phyloP scores from a whole-genome alignment of 92 coral and sea anemone genomes.

The Siderastrea siderea region DNA sequence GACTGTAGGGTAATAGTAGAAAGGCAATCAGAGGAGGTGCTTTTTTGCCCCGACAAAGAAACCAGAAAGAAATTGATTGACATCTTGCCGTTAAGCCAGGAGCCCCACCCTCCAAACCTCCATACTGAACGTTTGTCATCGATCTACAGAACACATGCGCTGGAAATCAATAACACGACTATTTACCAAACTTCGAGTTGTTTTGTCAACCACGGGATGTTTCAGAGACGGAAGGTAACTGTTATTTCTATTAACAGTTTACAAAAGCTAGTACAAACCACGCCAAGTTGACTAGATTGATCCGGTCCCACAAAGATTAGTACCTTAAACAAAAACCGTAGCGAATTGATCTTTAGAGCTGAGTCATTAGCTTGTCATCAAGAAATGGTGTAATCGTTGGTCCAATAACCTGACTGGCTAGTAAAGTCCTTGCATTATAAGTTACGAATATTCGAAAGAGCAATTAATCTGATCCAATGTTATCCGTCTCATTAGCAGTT shows the following conservation, averaged over 20 bases:
- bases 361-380: too few species aligned
- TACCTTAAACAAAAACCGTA: too few species aligned
- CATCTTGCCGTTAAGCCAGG: background rate
- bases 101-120: background rate
- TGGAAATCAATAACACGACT: background rate
- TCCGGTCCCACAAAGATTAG: too few species aligned
- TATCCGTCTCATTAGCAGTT: too few species aligned
- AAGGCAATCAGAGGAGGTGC: background rate
- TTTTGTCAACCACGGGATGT: background rate
- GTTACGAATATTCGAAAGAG: too few species aligned
- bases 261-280: background rate
- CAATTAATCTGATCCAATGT: too few species aligned
- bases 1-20: too few species aligned
- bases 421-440: too few species aligned
- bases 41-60: background rate
- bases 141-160: background rate
- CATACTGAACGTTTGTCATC: background rate
- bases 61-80: background rate
- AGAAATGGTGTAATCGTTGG: too few species aligned
- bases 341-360: too few species aligned
- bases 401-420: too few species aligned
- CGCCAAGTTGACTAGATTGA: background rate
- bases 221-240: too few species aligned
- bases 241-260: background rate
- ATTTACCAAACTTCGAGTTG: background rate